Percentiles rank a stretch among this genome's conserved stretches.
These are phyloP conservation scores for Phyllostomus hastatus DNA, from an alignment of 2,113 vertebrate genomes.

Conservation along the genomic window DNA sequence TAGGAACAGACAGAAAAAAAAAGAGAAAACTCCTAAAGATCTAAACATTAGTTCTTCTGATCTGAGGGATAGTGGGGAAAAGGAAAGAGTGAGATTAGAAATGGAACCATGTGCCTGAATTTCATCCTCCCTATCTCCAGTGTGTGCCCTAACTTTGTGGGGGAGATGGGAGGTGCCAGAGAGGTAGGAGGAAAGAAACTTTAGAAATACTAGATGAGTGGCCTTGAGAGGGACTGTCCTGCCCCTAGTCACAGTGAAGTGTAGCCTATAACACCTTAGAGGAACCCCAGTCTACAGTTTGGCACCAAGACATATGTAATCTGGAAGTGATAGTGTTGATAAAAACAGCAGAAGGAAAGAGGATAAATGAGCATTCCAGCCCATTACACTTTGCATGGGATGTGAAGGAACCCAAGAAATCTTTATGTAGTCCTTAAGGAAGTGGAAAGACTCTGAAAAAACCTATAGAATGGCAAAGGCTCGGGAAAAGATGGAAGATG, in stretches of 20 bases:
- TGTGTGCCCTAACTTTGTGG: not conserved
- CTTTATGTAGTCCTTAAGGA: not conserved
- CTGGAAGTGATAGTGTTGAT: not conserved
- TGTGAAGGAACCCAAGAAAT: not conserved
- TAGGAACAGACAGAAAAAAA: not conserved
- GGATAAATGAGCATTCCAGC: not conserved
- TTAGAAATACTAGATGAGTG: not conserved
- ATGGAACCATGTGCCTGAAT: not conserved
- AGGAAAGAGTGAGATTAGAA: not conserved
- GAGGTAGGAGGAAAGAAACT: not conserved
- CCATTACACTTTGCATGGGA: no score
- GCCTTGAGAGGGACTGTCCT: not conserved
- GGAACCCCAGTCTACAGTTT: not conserved
- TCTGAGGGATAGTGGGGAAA: not conserved
- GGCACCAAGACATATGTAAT: not conserved
- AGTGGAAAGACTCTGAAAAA: not conserved
- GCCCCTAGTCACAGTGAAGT: not conserved
- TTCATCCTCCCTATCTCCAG: not conserved
- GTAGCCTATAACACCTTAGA: not conserved
- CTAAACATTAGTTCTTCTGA: not conserved
- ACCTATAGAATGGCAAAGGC: not conserved
- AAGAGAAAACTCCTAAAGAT: not conserved
- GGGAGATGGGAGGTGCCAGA: no score
- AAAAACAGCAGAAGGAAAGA: not conserved
- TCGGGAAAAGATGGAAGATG: not conserved